A percentile compares a stretch with the other conserved stretches of the same genome.
These are phyloP conservation scores for Littorina saxatilis DNA, from an alignment of 1,140 invertebrate genomes.

Conservation along the genomic window DNA sequence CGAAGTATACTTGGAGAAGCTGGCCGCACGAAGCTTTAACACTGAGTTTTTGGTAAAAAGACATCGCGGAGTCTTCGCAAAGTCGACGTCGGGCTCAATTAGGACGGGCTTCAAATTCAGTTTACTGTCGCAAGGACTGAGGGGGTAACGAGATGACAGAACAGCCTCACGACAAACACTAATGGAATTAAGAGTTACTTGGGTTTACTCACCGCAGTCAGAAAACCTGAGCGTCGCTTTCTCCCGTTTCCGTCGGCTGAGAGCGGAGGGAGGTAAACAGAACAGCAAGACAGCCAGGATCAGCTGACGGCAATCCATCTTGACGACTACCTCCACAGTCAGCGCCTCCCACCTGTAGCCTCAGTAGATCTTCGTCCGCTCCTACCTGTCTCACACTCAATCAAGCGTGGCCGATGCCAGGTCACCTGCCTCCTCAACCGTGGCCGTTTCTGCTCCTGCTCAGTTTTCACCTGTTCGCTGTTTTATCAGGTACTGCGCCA, in stretches of 20 bases:
- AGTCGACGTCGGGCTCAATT: too few relatives aligned
- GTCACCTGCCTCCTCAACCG: not conserved
- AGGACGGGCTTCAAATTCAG: too few relatives aligned
- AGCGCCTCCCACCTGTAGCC: not conserved
- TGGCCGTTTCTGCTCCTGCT: not conserved
- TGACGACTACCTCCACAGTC: not conserved
- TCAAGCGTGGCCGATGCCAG: conserved; percentile 1
- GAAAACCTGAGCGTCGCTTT: conserved; percentile 46
- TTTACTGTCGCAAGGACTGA: too few relatives aligned
- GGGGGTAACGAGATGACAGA: too few relatives aligned
- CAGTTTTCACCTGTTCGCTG: too few relatives aligned
- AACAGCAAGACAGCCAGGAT: conserved; percentile 26
- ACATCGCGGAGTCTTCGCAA: too few relatives aligned
- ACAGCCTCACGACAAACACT: too few relatives aligned
- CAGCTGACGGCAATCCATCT: conserved; percentile 26
- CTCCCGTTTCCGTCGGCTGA: conserved; percentile 43
- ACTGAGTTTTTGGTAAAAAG: too few relatives aligned
- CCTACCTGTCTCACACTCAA: conserved; percentile 7
- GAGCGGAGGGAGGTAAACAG: not conserved
- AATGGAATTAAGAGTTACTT: too few relatives aligned
- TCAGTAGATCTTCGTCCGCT: not conserved
- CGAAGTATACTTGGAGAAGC: too few relatives aligned
- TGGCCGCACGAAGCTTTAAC: too few relatives aligned
- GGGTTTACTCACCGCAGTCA: conserved; percentile 54
- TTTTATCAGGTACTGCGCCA: too few relatives aligned